Percentiles rank a stretch among this genome's conserved stretches.
Conservation (phyloP, 64 coral and sea anemone species). For the Dendrophyllia cribrosa region DNA sequence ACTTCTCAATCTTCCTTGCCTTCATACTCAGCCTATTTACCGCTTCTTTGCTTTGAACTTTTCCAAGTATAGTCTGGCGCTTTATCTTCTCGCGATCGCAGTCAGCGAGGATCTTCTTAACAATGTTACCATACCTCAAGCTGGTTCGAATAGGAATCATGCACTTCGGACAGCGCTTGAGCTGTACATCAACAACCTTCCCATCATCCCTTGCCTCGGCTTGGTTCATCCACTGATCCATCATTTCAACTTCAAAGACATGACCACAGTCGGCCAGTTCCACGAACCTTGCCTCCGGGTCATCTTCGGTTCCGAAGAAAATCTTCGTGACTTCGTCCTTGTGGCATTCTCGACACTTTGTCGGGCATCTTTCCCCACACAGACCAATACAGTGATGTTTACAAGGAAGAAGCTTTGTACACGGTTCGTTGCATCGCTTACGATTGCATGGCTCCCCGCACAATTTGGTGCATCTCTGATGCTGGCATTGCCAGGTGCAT, state of each 20-base stretch:
- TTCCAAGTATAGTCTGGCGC: not conserved
- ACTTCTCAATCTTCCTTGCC: not conserved
- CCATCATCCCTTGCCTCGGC: not conserved
- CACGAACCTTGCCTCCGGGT: slow-evolving; percentile 66
- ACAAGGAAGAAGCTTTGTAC: slow-evolving; percentile 38
- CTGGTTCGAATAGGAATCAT: slow-evolving; percentile 54
- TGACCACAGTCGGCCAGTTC: slow-evolving; percentile 86
- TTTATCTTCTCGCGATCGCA: slow-evolving; percentile 56
- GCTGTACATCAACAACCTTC: slow-evolving; percentile 30
- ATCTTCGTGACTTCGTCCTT: slow-evolving; percentile 84
- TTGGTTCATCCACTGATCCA: slow-evolving; percentile 82
- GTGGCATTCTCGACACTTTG: slow-evolving; percentile 81
- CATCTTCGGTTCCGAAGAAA: slow-evolving; percentile 88
- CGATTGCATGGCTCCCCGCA: slow-evolving; percentile 67
- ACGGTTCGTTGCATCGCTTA: slow-evolving; percentile 59
- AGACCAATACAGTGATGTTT: slow-evolving; percentile 76
- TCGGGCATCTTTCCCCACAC: slow-evolving; percentile 81
- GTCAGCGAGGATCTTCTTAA: slow-evolving; percentile 55
- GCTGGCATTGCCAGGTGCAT: slow-evolving; percentile 61
- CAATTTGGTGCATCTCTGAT: slow-evolving; percentile 49
- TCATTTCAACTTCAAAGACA: slow-evolving; percentile 73
- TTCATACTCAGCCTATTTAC: not conserved
- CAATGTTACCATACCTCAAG: slow-evolving; percentile 67
- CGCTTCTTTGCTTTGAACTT: not conserved
- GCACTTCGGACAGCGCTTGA: slow-evolving; percentile 67